Base-by-base conservation (phyloP, 2,797 vertebrate species). In the Pogoniulus pusillus region DNA sequence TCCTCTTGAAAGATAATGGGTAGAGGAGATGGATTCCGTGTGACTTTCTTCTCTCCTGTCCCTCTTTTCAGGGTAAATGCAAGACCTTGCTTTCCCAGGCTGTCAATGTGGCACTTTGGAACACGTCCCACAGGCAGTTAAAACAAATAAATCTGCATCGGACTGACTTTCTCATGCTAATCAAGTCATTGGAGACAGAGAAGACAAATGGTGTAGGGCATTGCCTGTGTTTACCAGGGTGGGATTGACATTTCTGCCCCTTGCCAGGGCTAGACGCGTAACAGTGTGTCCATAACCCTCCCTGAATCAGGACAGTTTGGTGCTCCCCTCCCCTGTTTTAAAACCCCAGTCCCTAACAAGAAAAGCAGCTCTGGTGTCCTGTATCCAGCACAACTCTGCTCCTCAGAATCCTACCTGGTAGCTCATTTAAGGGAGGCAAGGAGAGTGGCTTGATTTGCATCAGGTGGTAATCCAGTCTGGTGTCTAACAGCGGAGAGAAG, bases 31-130 rank as follows among this genome's bases (percentile, higher is more conserved):
- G 1, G 6, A 76, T 10, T 7, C 12, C 10, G 15, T 10, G 3
- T 7, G 12, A 45, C 18, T 39, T 13, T 57, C 84, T 51, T 17
- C 15, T 43, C 22, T 59, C 49, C 53, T 14, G 9, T 11, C 27
- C 26, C 20, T 30, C 26, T 18, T 39, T 47, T 5, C 35, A 8
- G 32, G 55, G 62, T 64, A 58, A n/a, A 29, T 3, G 4, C 65
- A 80, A 58, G 24, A 35, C 43, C 39, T 7, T 10, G 57, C 8
- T 45, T 65, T 91, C 75, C 91, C 94, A 86, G 83, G 51, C 82
- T 86, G 68, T 53, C 81, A 85, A 18, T 27, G 70, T 82, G 77
- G 35, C 80, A 35, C 83, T 77, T 87, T 87, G 88, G 90, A 86
- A 83, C 2, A 0, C 6, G 30, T 75, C 85, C 90, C 85, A 85